A percentile compares a stretch with the other conserved stretches of the same genome.
These are phyloP conservation scores for Nyctibius grandis DNA, from an alignment of 2,797 vertebrate genomes.

Conservation along the genomic window DNA sequence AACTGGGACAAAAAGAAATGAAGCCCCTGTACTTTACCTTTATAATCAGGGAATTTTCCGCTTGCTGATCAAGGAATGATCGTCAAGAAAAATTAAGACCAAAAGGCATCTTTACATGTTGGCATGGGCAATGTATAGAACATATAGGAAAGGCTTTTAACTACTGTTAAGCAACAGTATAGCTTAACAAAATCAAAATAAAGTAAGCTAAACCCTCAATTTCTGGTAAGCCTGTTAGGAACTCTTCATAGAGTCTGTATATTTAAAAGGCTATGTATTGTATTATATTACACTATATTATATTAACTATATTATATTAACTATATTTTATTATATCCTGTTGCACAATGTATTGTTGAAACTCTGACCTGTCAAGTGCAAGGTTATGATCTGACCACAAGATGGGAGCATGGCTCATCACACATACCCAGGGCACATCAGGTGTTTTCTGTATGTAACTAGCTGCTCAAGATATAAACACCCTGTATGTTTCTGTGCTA, in stretches of 20 bases:
- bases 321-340: neutral
- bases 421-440: neutral
- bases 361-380: neutral
- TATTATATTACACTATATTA: neutral
- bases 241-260: neutral
- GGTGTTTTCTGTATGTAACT: neutral
- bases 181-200: neutral
- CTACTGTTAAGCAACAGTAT: neutral
- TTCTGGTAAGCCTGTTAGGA: neutral
- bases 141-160: neutral
- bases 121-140: neutral
- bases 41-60: neutral
- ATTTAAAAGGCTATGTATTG: neutral
- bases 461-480: neutral
- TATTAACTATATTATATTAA: neutral
- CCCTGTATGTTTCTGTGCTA: neutral
- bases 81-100: neutral
- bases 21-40: neutral
- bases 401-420: slow-evolving; percentile 8
- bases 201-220: neutral
- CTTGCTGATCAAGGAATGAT: neutral
- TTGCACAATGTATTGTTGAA: neutral
- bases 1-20: neutral
- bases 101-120: neutral
- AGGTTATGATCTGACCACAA: neutral